These are phyloP conservation scores for Yponomeuta evonymella DNA, from an alignment of 2,888 invertebrate genomes.

Conservation along the genomic window DNA sequence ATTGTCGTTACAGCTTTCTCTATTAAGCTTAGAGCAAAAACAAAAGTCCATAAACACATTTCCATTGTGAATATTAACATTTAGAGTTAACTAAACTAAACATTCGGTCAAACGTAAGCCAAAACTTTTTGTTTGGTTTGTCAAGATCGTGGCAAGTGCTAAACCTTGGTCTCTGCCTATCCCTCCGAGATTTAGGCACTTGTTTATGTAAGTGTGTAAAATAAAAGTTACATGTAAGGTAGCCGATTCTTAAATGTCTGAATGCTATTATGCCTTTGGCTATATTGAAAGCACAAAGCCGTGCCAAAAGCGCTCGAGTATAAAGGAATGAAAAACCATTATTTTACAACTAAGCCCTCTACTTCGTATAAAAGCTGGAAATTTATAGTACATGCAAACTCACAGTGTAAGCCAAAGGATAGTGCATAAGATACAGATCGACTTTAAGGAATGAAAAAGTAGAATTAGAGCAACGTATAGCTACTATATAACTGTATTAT, in stretches of 20 bases:
- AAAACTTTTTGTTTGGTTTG: no score
- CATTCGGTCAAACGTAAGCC: no score
- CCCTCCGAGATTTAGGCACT: no score
- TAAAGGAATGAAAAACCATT: conserved; percentile 3
- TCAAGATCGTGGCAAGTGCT: no score
- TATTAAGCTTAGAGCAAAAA: no score
- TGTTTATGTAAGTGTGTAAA: neutral
- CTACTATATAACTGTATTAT: no score
- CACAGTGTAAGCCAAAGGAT: conserved; percentile 81
- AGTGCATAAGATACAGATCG: conserved; percentile 88
- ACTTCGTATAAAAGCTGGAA: neutral
- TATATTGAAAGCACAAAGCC: neutral
- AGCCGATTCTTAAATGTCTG: neutral
- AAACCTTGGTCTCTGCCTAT: neutral
- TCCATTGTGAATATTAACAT: no score
- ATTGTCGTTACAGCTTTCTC: neutral
- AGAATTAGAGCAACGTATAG: neutral
- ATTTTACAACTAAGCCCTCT: neutral
- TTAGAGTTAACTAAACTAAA: no score
- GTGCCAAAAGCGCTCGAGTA: conserved; percentile 2
- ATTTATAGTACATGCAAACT: conserved; percentile 22
- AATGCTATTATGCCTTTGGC: neutral
- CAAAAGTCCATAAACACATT: no score
- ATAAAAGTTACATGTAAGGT: neutral
- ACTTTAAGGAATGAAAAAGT: conserved; percentile 49